These are phyloP conservation scores for Ceratina japonica DNA, from an alignment of 1,140 invertebrate species.

Conservation along the genomic window DNA sequence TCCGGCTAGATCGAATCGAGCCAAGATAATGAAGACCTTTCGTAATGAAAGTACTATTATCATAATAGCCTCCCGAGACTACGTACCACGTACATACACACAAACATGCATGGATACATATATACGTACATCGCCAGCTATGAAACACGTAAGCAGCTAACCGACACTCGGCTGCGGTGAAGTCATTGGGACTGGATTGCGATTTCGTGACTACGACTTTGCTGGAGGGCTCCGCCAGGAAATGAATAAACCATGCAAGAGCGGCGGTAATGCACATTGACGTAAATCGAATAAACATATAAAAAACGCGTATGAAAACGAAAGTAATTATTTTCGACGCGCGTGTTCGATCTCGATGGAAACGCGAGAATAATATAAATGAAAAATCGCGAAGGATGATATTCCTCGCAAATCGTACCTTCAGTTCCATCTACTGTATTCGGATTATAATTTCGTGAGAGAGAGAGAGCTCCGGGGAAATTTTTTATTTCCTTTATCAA, in stretches of 20 bases:
- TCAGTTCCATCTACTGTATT: background rate
- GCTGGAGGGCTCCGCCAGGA: background rate
- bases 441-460: conserved; percentile 14
- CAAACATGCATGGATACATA: no score
- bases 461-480: background rate
- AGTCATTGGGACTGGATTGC: conserved; percentile 30
- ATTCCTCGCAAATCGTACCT: background rate
- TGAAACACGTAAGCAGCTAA: conserved; percentile 36
- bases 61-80: conserved; percentile 27
- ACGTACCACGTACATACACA: background rate
- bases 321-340: no score
- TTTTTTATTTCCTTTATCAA: background rate
- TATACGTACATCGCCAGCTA: background rate
- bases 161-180: background rate
- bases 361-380: no score
- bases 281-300: no score
- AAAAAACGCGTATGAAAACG: no score
- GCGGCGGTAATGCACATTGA: no score
- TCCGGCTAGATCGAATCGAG: conserved; percentile 35
- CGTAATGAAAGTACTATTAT: conserved; percentile 36
- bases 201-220: conserved; percentile 17
- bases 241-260: conserved; percentile 8
- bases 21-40: conserved; percentile 40
- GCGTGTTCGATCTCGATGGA: background rate
- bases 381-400: background rate